A percentile compares a stretch with the other conserved stretches of the same genome.
phyloP scores from a whole-genome alignment of 1,140 invertebrate genomes.

The Drosophila dunni region DNA sequence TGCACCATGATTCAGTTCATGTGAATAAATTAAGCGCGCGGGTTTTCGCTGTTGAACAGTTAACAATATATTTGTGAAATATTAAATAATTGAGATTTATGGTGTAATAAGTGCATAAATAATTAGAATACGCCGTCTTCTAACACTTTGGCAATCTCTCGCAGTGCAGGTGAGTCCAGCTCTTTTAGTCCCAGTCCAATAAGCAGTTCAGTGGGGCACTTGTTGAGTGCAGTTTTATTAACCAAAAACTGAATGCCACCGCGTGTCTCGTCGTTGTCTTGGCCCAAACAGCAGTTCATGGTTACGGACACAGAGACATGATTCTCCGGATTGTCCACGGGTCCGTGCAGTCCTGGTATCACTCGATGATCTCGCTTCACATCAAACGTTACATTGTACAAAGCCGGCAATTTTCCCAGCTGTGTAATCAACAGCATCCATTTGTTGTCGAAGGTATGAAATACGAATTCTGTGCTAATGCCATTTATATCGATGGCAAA shows the following conservation, averaged over 20 bases:
- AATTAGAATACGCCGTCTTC: constrained; percentile 46
- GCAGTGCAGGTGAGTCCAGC: constrained; percentile 56
- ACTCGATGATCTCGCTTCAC: constrained; percentile 45
- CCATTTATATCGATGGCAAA: constrained; percentile 64
- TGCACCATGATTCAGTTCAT: too few species aligned
- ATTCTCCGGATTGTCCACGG: constrained; percentile 50
- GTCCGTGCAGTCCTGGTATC: constrained; percentile 42
- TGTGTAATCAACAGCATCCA: constrained; percentile 77
- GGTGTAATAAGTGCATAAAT: constrained; percentile 1
- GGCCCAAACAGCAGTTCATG: constrained; percentile 64
- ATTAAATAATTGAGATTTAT: not conserved
- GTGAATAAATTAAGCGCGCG: too few species aligned
- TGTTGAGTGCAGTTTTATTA: constrained; percentile 64
- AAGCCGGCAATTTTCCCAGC: constrained; percentile 66
- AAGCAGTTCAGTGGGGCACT: constrained; percentile 64
- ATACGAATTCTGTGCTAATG: constrained; percentile 69
- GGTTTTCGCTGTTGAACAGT: too few species aligned
- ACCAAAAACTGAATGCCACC: constrained; percentile 77
- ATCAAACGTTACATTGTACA: constrained; percentile 73
- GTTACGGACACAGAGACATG: constrained; percentile 70
- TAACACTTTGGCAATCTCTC: constrained; percentile 61
- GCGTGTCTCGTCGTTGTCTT: constrained; percentile 63
- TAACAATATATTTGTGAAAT: too few species aligned
- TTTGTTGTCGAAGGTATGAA: constrained; percentile 71
- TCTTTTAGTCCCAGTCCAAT: constrained; percentile 68